phyloP scores from a whole-genome alignment of 2,113 vertebrate genomes.

The Elaphurus davidianus region DNA sequence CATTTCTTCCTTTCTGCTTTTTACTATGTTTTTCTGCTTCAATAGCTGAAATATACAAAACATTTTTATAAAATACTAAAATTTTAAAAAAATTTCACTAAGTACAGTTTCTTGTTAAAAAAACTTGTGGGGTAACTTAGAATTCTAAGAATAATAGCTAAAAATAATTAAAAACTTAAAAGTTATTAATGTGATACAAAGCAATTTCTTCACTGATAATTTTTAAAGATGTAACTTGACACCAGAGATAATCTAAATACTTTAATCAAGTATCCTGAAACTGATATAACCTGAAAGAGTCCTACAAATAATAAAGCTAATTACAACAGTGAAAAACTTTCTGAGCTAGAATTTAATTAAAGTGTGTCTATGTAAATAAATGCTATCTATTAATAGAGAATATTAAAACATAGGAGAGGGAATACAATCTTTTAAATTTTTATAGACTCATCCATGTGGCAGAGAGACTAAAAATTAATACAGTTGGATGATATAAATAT shows the following conservation, averaged over 20 bases:
- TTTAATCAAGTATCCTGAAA: slow-evolving; percentile 39
- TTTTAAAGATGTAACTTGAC: slow-evolving; percentile 19
- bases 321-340: not conserved
- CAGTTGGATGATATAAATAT: not conserved
- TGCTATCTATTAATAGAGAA: not conserved
- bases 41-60: slow-evolving; percentile 62
- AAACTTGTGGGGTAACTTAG: not conserved
- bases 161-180: not conserved
- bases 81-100: not conserved
- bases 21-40: slow-evolving; percentile 62
- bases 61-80: slow-evolving; percentile 49
- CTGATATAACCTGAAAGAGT: not conserved
- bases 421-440: slow-evolving; percentile 23
- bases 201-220: slow-evolving; percentile 4
- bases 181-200: not conserved
- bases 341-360: slow-evolving; percentile 12
- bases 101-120: not conserved
- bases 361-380: slow-evolving; percentile 33
- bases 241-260: not conserved
- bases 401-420: not conserved
- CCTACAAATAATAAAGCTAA: not conserved
- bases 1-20: slow-evolving; percentile 63
- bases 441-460: not conserved
- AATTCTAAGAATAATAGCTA: not conserved
- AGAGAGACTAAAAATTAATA: slow-evolving; percentile 17